A percentile compares a stretch with the other conserved stretches of the same genome.
Conservation (phyloP, 2,113 vertebrate species). For the Nycticorax nycticorax region DNA sequence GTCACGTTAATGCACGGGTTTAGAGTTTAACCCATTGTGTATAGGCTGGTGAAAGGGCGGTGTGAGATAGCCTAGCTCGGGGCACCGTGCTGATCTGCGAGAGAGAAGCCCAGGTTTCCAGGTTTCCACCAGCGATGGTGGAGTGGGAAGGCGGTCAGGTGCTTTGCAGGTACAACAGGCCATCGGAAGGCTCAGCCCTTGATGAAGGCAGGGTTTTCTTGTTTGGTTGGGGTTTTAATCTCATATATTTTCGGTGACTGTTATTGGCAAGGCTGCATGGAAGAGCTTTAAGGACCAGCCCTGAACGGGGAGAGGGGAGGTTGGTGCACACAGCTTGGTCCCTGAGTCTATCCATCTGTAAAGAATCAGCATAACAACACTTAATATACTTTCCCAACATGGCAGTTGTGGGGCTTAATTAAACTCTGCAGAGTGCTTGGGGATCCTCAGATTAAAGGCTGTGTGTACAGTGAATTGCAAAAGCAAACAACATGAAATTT, state of each 20-base stretch:
- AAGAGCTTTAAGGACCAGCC: neutral
- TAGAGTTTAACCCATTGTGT: neutral
- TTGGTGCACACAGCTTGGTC: neutral
- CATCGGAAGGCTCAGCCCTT: neutral
- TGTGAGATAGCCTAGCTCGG: neutral
- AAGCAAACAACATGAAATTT: slow-evolving; percentile 59
- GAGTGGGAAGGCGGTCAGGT: neutral
- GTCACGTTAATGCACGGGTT: fast-evolving
- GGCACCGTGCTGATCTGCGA: neutral
- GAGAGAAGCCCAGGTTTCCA: neutral
- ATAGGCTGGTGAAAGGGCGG: neutral
- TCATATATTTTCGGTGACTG: neutral
- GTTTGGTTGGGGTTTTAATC: neutral
- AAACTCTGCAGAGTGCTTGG: neutral
- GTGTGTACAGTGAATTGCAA: slow-evolving; percentile 37
- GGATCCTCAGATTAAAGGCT: slow-evolving; percentile 50
- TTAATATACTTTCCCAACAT: slow-evolving; percentile 25
- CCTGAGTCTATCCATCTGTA: slow-evolving; percentile 12
- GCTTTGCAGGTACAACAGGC: neutral
- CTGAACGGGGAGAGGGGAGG: neutral
- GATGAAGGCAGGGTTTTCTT: neutral
- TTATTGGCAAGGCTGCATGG: neutral
- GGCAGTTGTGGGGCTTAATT: slow-evolving; percentile 49
- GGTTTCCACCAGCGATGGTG: neutral
- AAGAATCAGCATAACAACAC: slow-evolving; percentile 46